Percentiles rank a stretch among this genome's conserved stretches.
These are phyloP conservation scores for Spatulosminthurus flaviceps DNA, from an alignment of 2,888 invertebrate species.

Conservation along the genomic window DNA sequence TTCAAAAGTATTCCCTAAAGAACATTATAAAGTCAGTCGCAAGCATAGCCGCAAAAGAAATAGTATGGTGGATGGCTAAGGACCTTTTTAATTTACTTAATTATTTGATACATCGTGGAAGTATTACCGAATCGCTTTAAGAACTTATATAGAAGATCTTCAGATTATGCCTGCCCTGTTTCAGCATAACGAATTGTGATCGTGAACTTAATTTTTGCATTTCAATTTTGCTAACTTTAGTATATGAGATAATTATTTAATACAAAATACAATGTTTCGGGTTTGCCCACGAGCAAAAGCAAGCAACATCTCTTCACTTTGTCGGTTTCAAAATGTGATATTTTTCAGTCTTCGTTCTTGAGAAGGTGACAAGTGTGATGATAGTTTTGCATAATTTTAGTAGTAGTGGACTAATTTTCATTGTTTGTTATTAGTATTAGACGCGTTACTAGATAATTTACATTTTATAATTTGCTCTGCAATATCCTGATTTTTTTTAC, in stretches of 20 bases:
- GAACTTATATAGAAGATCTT: slow-evolving; percentile 19
- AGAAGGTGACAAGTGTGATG: not conserved
- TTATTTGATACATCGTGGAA: slow-evolving; percentile 14
- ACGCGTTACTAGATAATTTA: not conserved
- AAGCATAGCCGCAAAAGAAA: slow-evolving; percentile 57
- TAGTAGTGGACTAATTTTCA: not conserved
- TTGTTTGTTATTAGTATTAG: not conserved
- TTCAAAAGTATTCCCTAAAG: slow-evolving; percentile 63
- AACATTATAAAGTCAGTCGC: slow-evolving; percentile 62
- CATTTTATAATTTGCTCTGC: no score
- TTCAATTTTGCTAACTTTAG: no score
- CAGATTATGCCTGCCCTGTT: not conserved
- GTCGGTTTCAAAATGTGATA: not conserved
- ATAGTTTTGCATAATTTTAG: not conserved
- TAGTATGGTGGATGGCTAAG: slow-evolving; percentile 38
- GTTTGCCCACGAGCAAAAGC: no score
- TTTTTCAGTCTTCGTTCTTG: slow-evolving; percentile 13
- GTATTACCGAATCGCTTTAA: slow-evolving; percentile 5
- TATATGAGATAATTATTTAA: not conserved
- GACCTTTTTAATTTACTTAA: not conserved
- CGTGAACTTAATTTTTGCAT: slow-evolving; percentile 7
- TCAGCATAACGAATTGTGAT: slow-evolving; percentile 9
- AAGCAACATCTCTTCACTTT: not conserved
- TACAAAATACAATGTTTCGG: no score
- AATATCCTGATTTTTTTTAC: no score